A percentile compares a stretch with the other conserved stretches of the same genome.
Conservation (phyloP, 2,797 vertebrate genomes). For the Anniella stebbinsi region DNA sequence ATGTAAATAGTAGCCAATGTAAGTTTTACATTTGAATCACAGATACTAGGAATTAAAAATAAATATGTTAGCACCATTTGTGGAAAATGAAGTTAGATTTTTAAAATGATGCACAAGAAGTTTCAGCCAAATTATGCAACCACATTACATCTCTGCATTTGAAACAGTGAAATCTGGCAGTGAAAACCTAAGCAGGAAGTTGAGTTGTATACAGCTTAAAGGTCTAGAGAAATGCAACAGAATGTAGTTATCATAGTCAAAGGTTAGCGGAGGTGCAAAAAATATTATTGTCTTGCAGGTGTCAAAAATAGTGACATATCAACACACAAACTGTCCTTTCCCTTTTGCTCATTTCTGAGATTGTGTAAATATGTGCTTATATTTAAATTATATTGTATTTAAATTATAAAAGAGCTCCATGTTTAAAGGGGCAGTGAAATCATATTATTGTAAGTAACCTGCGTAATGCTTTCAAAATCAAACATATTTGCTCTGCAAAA, state of each 20-base stretch:
- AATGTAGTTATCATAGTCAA: neutral
- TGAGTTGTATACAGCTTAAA: neutral
- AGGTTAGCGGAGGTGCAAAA: neutral
- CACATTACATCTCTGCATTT: neutral
- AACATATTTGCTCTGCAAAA: slow-evolving; percentile 3
- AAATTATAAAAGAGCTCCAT: neutral
- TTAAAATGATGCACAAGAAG: neutral
- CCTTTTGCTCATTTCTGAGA: neutral
- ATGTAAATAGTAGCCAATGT: neutral
- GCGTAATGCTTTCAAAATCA: neutral
- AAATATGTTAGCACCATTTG: neutral
- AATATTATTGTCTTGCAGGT: neutral
- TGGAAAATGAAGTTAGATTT: neutral
- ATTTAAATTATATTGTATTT: slow-evolving; percentile 6
- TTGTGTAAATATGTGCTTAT: neutral
- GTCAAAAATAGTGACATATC: neutral
- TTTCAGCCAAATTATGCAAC: neutral
- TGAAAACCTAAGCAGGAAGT: neutral
- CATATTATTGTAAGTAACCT: neutral
- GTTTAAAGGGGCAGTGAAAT: neutral
- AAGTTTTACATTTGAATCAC: neutral
- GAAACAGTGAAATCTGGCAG: neutral
- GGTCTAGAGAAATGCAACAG: neutral
- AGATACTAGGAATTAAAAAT: neutral
- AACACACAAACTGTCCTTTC: neutral